A percentile compares a stretch with the other conserved stretches of the same genome.
Conservation (phyloP, 2,797 vertebrate species). For the Pangasius sanitwongsei region DNA sequence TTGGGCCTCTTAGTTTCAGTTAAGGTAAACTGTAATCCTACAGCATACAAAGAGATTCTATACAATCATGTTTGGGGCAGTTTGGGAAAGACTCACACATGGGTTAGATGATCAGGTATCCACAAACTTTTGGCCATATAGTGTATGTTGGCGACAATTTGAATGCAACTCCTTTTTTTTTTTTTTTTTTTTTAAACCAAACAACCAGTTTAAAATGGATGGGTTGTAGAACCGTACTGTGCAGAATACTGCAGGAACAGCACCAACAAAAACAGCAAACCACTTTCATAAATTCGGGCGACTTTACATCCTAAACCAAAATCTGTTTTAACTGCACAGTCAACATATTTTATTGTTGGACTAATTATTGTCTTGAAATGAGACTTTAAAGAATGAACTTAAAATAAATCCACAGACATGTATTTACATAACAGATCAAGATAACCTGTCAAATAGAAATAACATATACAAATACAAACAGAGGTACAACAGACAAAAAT, state of each 20-base stretch:
- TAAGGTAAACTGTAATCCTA: background rate
- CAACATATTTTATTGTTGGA: background rate
- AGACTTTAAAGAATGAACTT: background rate
- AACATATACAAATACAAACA: conserved; percentile 30
- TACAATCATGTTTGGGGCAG: background rate
- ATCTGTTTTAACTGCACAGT: background rate
- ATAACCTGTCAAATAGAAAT: conserved; percentile 16
- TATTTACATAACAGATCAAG: conserved; percentile 29
- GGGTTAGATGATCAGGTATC: background rate
- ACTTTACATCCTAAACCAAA: background rate
- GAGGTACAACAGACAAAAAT: background rate
- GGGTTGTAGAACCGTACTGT: background rate
- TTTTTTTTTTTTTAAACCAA: too few relatives aligned
- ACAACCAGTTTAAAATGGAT: background rate
- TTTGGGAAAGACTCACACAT: background rate
- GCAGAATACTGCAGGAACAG: background rate
- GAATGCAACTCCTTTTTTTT: background rate
- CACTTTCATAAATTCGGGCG: background rate
- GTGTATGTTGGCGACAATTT: background rate
- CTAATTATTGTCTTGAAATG: background rate
- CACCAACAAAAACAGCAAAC: background rate
- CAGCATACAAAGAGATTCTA: background rate
- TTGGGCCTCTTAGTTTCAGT: background rate
- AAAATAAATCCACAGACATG: background rate
- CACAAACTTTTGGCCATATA: background rate